These are phyloP conservation scores for Scatophagus argus DNA, from an alignment of 2,113 vertebrate genomes.

Conservation along the genomic window DNA sequence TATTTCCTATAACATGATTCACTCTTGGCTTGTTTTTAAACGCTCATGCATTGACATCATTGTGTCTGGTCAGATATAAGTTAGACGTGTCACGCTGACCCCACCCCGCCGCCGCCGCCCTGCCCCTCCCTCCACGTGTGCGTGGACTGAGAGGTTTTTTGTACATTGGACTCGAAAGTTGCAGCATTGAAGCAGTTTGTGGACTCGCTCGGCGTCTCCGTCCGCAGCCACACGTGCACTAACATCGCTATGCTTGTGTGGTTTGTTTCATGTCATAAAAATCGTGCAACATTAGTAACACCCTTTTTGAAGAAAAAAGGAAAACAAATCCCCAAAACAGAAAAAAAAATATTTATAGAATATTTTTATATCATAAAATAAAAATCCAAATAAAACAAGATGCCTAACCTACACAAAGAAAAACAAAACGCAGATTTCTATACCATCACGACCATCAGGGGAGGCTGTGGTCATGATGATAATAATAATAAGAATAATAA, in stretches of 20 bases:
- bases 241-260: slow-evolving; percentile 75
- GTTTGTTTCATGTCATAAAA: slow-evolving; percentile 74
- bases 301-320: slow-evolving; percentile 78
- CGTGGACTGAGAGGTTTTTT: slow-evolving; percentile 76
- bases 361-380: slow-evolving; percentile 85
- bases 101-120: background rate
- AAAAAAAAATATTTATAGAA: slow-evolving; percentile 84
- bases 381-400: slow-evolving; percentile 85
- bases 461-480: slow-evolving; percentile 41
- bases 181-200: slow-evolving; percentile 87
- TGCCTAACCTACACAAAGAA: slow-evolving; percentile 85
- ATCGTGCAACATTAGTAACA: slow-evolving; percentile 90
- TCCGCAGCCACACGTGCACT: slow-evolving; percentile 73
- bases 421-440: slow-evolving; percentile 76
- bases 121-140: background rate
- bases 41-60: slow-evolving; percentile 88
- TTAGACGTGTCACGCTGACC: slow-evolving; percentile 85
- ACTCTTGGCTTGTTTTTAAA: slow-evolving; percentile 81
- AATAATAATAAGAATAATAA: slow-evolving; percentile 69
- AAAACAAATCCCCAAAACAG: slow-evolving; percentile 78
- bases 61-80: slow-evolving; percentile 89
- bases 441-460: slow-evolving; percentile 66
- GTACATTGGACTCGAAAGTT: slow-evolving; percentile 87
- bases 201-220: slow-evolving; percentile 55
- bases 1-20: slow-evolving; percentile 85